Conservation (phyloP, 2,888 invertebrate genomes). For the Patella caerulea region DNA sequence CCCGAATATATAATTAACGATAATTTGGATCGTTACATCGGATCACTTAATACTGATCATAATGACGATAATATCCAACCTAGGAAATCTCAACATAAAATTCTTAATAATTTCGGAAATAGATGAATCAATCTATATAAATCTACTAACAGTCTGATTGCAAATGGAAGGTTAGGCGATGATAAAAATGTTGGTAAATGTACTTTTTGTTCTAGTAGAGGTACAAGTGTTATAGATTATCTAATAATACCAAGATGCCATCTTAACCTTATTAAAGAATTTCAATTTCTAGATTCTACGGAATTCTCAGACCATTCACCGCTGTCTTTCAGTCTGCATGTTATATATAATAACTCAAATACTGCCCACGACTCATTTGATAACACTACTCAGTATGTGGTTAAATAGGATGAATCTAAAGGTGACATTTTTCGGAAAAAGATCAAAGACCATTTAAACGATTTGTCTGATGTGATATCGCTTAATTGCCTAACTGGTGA, state of each 20-base stretch:
- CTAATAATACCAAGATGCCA: background rate
- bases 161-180: slow-evolving; percentile 18
- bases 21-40: background rate
- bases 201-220: slow-evolving; percentile 14
- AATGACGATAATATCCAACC: background rate
- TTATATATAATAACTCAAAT: background rate
- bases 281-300: slow-evolving; percentile 13
- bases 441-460: background rate
- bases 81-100: background rate
- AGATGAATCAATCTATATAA: slow-evolving; percentile 17
- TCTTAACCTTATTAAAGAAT: slow-evolving; percentile 8
- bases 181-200: slow-evolving; percentile 16
- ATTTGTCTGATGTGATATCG: background rate
- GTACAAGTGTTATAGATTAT: slow-evolving; percentile 22
- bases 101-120: slow-evolving; percentile 16
- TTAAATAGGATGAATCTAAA: background rate
- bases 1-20: background rate
- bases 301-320: slow-evolving; percentile 1
- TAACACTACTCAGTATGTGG: too few species aligned
- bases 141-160: slow-evolving; percentile 16
- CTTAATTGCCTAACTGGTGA: background rate
- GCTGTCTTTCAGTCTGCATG: background rate
- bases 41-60: background rate
- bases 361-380: too few species aligned
- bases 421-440: background rate